phyloP scores from a whole-genome alignment of 2,888 invertebrate genomes.

The Sminthurinus aureus region DNA sequence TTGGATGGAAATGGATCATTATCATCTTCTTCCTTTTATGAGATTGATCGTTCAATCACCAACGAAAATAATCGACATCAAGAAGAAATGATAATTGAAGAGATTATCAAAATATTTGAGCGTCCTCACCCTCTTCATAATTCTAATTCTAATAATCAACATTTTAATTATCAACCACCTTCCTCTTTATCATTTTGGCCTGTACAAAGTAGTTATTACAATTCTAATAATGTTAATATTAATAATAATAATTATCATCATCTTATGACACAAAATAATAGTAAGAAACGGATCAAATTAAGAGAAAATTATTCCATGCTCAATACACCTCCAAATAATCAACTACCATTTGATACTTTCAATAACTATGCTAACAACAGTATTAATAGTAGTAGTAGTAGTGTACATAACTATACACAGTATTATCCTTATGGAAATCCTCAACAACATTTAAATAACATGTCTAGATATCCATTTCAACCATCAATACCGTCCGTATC shows the following conservation, averaged over 20 bases:
- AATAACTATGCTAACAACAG: not conserved
- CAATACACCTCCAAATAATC: not conserved
- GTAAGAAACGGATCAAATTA: not conserved
- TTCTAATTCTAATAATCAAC: not conserved
- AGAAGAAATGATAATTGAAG: not conserved
- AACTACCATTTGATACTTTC: not conserved
- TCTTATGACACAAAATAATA: not conserved
- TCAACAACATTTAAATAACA: not conserved
- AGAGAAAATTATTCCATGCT: not conserved
- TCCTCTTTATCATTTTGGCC: not conserved
- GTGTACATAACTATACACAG: not conserved
- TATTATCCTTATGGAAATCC: not conserved
- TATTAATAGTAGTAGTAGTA: too few relatives aligned
- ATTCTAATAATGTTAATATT: not conserved
- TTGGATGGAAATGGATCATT: not conserved
- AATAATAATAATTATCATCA: slow-evolving; percentile 4
- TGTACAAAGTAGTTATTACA: not conserved
- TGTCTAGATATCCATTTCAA: too few relatives aligned
- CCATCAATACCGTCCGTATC: not conserved
- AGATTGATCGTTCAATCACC: not conserved
- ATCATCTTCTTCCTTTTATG: not conserved
- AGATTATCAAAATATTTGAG: slow-evolving; percentile 2
- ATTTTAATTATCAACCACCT: not conserved
- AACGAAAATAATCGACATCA: not conserved
- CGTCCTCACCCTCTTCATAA: not conserved